These are phyloP conservation scores for Agapornis roseicollis DNA, from an alignment of 2,113 vertebrate genomes.

Conservation along the genomic window DNA sequence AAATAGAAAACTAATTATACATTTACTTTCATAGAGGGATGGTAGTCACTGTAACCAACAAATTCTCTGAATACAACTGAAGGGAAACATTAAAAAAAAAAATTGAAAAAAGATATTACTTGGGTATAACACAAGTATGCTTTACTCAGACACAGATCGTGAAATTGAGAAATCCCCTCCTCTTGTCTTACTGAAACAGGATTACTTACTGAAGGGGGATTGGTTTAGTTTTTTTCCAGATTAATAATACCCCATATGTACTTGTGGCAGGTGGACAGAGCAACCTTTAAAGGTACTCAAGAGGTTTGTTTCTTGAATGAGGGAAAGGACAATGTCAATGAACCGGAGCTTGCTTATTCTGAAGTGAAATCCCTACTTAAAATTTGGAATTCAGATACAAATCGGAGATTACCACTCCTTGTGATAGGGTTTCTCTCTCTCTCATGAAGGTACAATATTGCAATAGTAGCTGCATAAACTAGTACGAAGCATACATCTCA, in stretches of 20 bases:
- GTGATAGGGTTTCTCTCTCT: not conserved
- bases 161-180: not conserved
- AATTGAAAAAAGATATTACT: not conserved
- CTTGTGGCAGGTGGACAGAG: not conserved
- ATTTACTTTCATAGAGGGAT: not conserved
- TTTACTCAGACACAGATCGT: not conserved
- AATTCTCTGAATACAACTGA: not conserved
- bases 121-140: not conserved
- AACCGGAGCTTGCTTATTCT: not conserved
- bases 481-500: not conserved
- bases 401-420: not conserved
- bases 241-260: not conserved
- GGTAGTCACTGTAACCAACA: not conserved
- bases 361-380: not conserved
- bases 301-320: not conserved
- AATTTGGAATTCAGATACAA: not conserved
- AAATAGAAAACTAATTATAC: not conserved
- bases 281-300: not conserved
- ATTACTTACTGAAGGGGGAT: not conserved
- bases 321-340: not conserved
- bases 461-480: not conserved
- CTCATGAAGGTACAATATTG: not conserved
- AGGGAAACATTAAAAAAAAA: not conserved
- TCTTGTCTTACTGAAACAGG: not conserved
- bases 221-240: not conserved